phyloP scores from a whole-genome alignment of 2,797 vertebrate genomes.

The Poecilia velifera region DNA sequence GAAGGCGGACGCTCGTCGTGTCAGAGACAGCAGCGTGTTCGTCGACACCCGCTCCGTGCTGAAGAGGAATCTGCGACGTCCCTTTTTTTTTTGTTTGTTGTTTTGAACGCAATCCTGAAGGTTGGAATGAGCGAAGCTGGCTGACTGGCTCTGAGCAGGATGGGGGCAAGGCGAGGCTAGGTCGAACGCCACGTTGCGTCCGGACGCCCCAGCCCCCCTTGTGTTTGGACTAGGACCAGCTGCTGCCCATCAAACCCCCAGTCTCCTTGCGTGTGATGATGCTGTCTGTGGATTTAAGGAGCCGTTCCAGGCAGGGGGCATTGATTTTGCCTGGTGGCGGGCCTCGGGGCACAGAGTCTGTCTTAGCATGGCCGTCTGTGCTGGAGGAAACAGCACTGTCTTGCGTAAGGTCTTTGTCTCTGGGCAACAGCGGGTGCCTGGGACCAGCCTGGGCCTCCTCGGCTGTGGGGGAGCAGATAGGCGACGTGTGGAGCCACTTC shows the following conservation, averaged over 20 bases:
- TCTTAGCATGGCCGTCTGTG: constrained; percentile 76
- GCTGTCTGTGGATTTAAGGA: constrained; percentile 84
- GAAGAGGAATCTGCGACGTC: constrained; percentile 55
- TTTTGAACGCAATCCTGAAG: constrained; percentile 68
- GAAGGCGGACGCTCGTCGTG: constrained; percentile 65
- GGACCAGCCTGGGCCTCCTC: constrained; percentile 73
- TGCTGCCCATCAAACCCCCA: constrained; percentile 66
- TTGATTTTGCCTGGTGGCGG: constrained; percentile 81
- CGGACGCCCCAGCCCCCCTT: constrained; percentile 49
- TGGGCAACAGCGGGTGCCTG: constrained; percentile 60
- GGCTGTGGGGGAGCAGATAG: constrained; percentile 78
- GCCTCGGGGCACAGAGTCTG: constrained; percentile 64
- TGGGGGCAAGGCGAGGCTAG: constrained; percentile 53
- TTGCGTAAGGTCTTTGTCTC: constrained; percentile 79
- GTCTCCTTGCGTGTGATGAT: constrained; percentile 79
- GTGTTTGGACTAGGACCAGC: constrained; percentile 78
- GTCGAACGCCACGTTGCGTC: constrained; percentile 29
- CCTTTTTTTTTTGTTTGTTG: constrained; percentile 42
- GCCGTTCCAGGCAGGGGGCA: constrained; percentile 84
- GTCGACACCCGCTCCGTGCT: constrained; percentile 52
- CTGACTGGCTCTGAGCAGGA: constrained; percentile 62
- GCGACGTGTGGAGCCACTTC: constrained; percentile 85
- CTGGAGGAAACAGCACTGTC: constrained; percentile 85
- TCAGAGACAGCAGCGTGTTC: constrained; percentile 59
- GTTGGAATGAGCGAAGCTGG: constrained; percentile 79